Conservation (phyloP, 2,797 vertebrate genomes). For the Pipistrellus kuhlii region DNA sequence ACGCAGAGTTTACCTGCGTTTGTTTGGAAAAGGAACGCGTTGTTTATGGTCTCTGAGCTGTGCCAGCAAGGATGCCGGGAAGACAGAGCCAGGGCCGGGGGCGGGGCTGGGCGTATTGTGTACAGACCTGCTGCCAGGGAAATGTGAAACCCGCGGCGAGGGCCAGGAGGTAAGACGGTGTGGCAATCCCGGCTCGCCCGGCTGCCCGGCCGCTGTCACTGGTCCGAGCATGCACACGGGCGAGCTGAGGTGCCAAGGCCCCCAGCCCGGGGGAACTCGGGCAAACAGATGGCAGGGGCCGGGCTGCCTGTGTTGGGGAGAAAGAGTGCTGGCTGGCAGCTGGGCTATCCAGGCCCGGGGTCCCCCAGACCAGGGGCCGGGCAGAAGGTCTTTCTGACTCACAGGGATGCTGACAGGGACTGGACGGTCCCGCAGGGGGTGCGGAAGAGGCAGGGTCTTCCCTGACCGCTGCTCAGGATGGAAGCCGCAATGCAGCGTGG, state of each 20-base stretch:
- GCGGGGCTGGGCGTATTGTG: fast-evolving
- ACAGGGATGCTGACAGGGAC: background rate
- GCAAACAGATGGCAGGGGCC: background rate
- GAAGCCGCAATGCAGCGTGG: fast-evolving
- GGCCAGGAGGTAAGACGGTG: background rate
- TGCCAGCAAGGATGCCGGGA: background rate
- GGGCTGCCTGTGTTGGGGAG: background rate
- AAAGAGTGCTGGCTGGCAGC: fast-evolving
- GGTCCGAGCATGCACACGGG: fast-evolving
- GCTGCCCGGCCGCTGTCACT: fast-evolving
- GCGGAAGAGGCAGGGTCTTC: background rate
- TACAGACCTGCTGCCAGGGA: background rate
- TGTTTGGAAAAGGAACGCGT: background rate
- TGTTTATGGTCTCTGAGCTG: background rate
- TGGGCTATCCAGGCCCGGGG: fast-evolving
- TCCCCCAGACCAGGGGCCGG: background rate
- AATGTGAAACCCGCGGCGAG: background rate
- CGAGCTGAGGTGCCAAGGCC: background rate
- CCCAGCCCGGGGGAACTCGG: fast-evolving
- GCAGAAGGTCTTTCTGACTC: background rate
- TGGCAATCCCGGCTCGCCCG: background rate
- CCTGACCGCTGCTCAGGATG: fast-evolving
- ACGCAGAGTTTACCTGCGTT: background rate
- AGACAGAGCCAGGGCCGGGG: background rate
- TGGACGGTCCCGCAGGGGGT: fast-evolving